Conservation (phyloP, 1,140 invertebrate species). For the Drosophila serrata region DNA sequence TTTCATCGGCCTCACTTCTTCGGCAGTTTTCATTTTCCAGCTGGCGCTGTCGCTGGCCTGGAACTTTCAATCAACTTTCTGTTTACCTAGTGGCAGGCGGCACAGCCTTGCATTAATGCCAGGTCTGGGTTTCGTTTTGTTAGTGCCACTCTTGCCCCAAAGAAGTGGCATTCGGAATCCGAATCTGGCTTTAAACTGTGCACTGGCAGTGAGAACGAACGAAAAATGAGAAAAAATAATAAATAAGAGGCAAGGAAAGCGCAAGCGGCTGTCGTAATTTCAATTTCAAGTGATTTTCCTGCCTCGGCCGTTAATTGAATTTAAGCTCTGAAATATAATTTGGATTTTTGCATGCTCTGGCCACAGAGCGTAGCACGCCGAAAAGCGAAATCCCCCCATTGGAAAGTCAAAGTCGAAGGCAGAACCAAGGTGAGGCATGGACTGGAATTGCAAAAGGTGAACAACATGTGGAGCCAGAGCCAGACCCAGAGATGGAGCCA, state of each 20-base stretch:
- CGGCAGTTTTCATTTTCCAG: conserved; percentile 50
- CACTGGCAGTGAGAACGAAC: conserved; percentile 14
- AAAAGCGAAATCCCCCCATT: conserved; percentile 46
- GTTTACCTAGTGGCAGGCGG: conserved; percentile 63
- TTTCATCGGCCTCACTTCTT: conserved; percentile 21
- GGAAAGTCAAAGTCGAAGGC: conserved; percentile 36
- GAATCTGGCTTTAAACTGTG: conserved; percentile 16
- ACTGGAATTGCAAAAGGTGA: conserved; percentile 72
- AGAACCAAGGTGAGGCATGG: conserved; percentile 36
- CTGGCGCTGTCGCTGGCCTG: conserved; percentile 60
- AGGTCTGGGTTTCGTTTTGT: conserved; percentile 9
- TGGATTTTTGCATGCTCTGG: conserved; percentile 74
- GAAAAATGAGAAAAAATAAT: conserved; percentile 1
- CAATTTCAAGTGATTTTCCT: conserved; percentile 46
- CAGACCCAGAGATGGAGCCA: conserved; percentile 46
- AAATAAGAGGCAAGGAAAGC: conserved; percentile 53
- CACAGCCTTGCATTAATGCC: conserved; percentile 40
- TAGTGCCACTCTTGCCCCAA: conserved; percentile 9
- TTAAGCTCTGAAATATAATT: conserved; percentile 81
- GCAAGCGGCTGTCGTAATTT: conserved; percentile 50
- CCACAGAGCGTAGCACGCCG: conserved; percentile 67
- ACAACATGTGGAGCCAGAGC: conserved; percentile 62
- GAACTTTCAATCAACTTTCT: conserved; percentile 81
- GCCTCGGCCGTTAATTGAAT: conserved; percentile 73
- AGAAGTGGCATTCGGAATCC: conserved; percentile 1